These are phyloP conservation scores for Electrona antarctica DNA, from an alignment of 2,113 vertebrate genomes.

Conservation along the genomic window DNA sequence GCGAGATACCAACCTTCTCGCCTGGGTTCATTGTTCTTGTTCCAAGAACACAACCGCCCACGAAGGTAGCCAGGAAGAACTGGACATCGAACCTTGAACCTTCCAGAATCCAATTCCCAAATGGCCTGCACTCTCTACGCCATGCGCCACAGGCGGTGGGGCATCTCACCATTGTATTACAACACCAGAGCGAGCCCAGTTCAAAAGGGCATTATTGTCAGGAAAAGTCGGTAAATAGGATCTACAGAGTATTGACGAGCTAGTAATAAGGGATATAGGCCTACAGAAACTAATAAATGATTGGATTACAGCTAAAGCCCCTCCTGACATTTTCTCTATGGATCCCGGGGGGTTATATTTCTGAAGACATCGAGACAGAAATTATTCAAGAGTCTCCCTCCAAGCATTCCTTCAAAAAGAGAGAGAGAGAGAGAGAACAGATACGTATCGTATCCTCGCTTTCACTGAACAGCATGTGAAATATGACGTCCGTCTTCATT, in stretches of 20 bases:
- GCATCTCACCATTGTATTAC: background rate
- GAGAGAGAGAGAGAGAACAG: background rate
- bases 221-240: constrained; percentile 37
- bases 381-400: constrained; percentile 33
- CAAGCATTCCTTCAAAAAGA: constrained; percentile 16
- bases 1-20: too few relatives aligned
- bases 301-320: constrained; percentile 66
- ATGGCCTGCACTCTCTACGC: too few relatives aligned
- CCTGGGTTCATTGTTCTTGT: too few relatives aligned
- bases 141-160: too few relatives aligned
- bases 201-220: background rate
- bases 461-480: constrained; percentile 36
- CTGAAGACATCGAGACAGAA: constrained; percentile 44
- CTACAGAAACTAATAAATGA: constrained; percentile 57
- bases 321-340: constrained; percentile 71
- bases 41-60: too few relatives aligned
- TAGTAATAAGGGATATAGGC: constrained; percentile 46
- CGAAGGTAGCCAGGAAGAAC: too few relatives aligned
- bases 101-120: too few relatives aligned
- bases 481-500: constrained; percentile 51
- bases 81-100: too few relatives aligned
- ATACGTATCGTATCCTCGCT: background rate
- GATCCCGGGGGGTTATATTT: constrained; percentile 59
- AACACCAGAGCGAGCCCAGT: background rate
- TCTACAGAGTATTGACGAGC: constrained; percentile 40